Conservation (phyloP, 2,888 invertebrate genomes). For the Pandemis heparana region DNA sequence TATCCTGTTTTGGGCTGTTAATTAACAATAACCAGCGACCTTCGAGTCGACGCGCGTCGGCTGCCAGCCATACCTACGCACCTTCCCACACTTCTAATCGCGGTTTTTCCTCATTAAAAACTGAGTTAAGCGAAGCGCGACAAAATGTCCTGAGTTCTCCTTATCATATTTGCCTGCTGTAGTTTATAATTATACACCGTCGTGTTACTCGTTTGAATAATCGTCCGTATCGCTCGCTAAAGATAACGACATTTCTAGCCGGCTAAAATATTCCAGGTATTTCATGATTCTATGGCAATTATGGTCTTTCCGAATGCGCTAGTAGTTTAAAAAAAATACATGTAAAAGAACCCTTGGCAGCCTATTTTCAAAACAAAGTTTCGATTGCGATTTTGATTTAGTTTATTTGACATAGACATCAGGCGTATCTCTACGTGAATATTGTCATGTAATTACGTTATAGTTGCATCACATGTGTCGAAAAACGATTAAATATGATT, state of each 20-base stretch:
- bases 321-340: too few species aligned
- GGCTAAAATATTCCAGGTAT: background rate
- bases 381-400: too few species aligned
- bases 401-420: too few species aligned
- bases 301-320: too few species aligned
- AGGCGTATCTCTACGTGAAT: background rate
- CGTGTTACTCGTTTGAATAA: background rate
- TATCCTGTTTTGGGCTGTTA: slow-evolving; percentile 27
- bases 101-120: background rate
- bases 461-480: background rate
- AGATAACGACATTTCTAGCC: background rate
- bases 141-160: background rate
- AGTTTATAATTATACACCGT: background rate
- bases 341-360: too few species aligned
- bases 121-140: background rate
- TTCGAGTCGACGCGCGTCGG: background rate
- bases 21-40: slow-evolving; percentile 24
- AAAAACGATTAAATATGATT: background rate
- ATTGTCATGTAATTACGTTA: background rate
- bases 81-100: background rate
- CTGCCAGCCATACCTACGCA: background rate
- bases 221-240: background rate
- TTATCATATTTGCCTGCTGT: background rate
- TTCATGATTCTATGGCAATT: too few species aligned
- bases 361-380: too few species aligned